These are phyloP conservation scores for Ptyas mucosa DNA, from an alignment of 2,113 vertebrate genomes.

Conservation along the genomic window DNA sequence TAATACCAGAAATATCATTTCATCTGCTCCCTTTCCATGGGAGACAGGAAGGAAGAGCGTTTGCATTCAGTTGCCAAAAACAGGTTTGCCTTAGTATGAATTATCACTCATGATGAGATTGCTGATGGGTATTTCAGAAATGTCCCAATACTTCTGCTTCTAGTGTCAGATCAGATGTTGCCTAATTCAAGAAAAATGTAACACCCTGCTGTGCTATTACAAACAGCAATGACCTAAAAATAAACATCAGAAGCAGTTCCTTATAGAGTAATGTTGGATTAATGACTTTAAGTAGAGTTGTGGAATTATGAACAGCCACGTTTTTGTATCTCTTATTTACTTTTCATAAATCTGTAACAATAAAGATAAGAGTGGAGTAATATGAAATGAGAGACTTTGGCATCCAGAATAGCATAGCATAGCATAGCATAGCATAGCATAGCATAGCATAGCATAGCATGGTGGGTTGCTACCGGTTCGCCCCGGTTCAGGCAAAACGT, in stretches of 20 bases:
- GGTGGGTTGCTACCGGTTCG: no score
- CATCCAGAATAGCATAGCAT: neutral
- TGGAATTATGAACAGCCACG: neutral
- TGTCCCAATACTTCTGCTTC: neutral
- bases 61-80: neutral
- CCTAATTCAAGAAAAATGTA: neutral
- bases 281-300: neutral
- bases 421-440: no score
- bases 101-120: neutral
- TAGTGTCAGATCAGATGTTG: slow-evolving; percentile 9
- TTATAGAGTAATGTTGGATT: neutral
- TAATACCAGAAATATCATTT: neutral
- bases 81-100: neutral
- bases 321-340: neutral
- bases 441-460: no score
- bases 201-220: neutral
- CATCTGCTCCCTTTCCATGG: neutral
- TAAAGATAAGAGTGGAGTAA: neutral
- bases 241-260: neutral
- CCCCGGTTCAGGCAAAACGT: no score
- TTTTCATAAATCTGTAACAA: neutral
- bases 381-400: neutral
- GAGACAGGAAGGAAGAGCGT: neutral
- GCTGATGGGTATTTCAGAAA: neutral
- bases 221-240: neutral